These are phyloP conservation scores for Cephonodes hylas DNA, from an alignment of 2,888 invertebrate genomes.

Conservation along the genomic window DNA sequence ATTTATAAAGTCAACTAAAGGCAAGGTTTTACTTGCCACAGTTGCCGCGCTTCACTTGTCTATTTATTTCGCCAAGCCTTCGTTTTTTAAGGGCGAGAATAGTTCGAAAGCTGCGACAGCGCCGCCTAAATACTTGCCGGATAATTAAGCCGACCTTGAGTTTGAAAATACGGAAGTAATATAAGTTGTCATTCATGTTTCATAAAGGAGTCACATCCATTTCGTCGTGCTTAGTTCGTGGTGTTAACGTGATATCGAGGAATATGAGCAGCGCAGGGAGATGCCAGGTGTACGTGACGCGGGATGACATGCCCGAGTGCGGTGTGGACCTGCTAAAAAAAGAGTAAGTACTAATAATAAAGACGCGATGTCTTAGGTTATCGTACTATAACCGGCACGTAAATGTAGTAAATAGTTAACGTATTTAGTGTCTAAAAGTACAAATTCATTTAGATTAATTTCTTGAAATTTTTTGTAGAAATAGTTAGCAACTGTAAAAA, in stretches of 20 bases:
- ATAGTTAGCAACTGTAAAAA: too few relatives aligned
- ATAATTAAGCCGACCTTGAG: constrained; percentile 54
- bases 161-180: constrained; percentile 26
- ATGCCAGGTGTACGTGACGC: constrained; percentile 83
- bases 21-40: constrained; percentile 66
- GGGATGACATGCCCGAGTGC: constrained; percentile 82
- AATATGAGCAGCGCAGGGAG: constrained; percentile 59
- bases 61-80: constrained; percentile 68
- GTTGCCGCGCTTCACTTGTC: constrained; percentile 63
- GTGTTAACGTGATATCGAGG: constrained; percentile 34
- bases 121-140: constrained; percentile 67
- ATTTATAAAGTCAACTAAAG: constrained; percentile 67
- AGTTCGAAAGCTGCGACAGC: constrained; percentile 37
- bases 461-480: too few relatives aligned
- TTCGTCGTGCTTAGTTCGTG: constrained; percentile 37
- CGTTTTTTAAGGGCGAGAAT: constrained; percentile 62
- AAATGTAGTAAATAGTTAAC: not conserved
- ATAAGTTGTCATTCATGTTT: constrained; percentile 52
- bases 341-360: constrained; percentile 74
- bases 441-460: too few relatives aligned
- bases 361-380: not conserved
- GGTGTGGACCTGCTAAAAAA: constrained; percentile 82
- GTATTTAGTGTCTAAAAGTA: too few relatives aligned
- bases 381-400: not conserved
- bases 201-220: constrained; percentile 41